Percentiles rank a stretch among this genome's conserved stretches.
These are phyloP conservation scores for Rhynchopsitta pachyrhyncha DNA, from an alignment of 2,113 vertebrate genomes.

Conservation along the genomic window DNA sequence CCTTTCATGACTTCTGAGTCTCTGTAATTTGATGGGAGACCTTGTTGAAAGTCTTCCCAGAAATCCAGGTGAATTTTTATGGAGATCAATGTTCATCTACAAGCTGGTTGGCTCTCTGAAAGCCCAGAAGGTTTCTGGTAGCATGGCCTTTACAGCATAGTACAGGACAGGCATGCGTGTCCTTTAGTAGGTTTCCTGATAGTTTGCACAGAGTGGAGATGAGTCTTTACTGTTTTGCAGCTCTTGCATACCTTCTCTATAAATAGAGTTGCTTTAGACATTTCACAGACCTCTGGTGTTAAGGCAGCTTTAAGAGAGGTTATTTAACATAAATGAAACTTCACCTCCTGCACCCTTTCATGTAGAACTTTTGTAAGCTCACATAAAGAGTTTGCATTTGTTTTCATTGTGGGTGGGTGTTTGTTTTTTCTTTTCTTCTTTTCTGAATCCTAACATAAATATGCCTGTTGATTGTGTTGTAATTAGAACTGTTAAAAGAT, in stretches of 20 bases:
- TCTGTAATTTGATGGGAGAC: background rate
- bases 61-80: background rate
- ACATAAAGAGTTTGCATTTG: background rate
- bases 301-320: background rate
- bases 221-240: background rate
- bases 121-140: background rate
- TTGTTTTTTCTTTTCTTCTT: background rate
- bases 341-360: background rate
- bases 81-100: background rate
- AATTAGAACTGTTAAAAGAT: background rate
- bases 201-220: background rate
- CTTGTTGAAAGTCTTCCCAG: background rate
- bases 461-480: background rate
- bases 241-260: background rate
- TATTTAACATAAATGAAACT: background rate
- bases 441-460: background rate
- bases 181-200: background rate
- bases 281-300: background rate
- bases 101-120: background rate
- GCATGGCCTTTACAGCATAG: background rate
- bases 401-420: background rate
- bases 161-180: background rate
- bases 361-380: background rate
- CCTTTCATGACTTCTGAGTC: background rate
- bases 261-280: slow-evolving; percentile 11